Evolutionary conservation across 2,888 invertebrate genomes (phyloP), one percentile per base, ranked within the genome.

Genomic region (Tenthredo amoena): DNA sequence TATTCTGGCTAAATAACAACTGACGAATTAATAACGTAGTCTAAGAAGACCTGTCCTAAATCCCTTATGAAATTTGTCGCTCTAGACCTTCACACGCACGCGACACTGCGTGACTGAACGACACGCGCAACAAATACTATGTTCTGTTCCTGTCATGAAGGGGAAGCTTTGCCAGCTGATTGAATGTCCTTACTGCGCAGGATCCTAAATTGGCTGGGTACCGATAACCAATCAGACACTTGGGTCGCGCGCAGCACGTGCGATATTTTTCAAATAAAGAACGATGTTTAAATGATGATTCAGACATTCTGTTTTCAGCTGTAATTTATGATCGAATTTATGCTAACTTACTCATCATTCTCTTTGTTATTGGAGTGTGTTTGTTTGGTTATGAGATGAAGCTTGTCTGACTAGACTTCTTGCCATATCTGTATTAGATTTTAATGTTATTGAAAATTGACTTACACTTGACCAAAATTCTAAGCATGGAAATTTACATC

Each of bases 171-270:
- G 62, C 62, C 81, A 81, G 81, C 81, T 81, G 81, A 81, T 81
- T n/a, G 40, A 77, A 37, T 21, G 21, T 21, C 21, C 21, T 10
- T 50, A 37, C 12, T 81, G 81, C 81, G 81, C 81, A 81, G 21
- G 62, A 9, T 0, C 81, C 10, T 18, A 55, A 31, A 21, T 18
- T 74, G 2, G 0, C 18, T 50, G 77, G 43, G 55, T 55, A 6
- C 18, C 10, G 10, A 21, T 55, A 62, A 21, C 81, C 62, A 62
- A 81, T 81, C 40, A 10, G 10, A 62, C 9, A 6, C 21, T n/a
- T 21, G 4, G 21, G 58, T 81, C 62, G 81, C 81, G 58, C 58
- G 81, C 81, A 62, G 40, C 81, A 81, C 81, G 81, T 81, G 81
- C 40, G 21, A 81, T 62, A 62, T 62, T 40, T 81, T 81, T 81